A percentile compares a stretch with the other conserved stretches of the same genome.
Evolutionary conservation across 53 echinoderm and acorn worm species (phyloP).

Genomic region (Crossaster papposus): DNA sequence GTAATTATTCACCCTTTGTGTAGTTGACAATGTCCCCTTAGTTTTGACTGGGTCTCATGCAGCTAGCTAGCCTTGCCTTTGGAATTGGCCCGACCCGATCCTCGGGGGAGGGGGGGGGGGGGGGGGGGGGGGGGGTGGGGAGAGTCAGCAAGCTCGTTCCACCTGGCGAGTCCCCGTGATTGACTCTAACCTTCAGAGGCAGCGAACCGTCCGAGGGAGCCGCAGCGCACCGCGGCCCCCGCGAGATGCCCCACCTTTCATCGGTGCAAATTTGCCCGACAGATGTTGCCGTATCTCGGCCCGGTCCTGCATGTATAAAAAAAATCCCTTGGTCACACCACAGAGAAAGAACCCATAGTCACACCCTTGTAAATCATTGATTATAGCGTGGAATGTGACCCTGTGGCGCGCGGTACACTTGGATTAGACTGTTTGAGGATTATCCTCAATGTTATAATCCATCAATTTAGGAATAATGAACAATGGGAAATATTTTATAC

Average conservation of each 20-base stretch:
- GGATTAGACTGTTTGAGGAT: background rate
- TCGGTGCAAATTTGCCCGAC: constrained; percentile 44
- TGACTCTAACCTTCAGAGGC: constrained; percentile 32
- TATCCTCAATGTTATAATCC: background rate
- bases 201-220: constrained; percentile 23
- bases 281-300: constrained; percentile 34
- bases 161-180: constrained; percentile 30
- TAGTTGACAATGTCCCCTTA: constrained; percentile 25
- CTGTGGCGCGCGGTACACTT: background rate
- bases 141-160: background rate
- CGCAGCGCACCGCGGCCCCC: constrained; percentile 1
- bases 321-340: background rate
- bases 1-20: constrained; percentile 33
- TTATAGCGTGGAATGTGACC: constrained; percentile 24
- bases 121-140: too few relatives aligned
- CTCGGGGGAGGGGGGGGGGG: background rate
- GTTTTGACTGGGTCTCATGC: background rate
- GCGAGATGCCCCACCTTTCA: constrained; percentile 39
- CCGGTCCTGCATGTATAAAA: background rate
- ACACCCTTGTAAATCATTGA: constrained; percentile 5
- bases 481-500: background rate
- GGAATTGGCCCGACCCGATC: background rate
- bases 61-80: too few relatives aligned
- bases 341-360: background rate
- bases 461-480: background rate